phyloP scores from a whole-genome alignment of 2,888 invertebrate species.

The Nomada lathburiana region DNA sequence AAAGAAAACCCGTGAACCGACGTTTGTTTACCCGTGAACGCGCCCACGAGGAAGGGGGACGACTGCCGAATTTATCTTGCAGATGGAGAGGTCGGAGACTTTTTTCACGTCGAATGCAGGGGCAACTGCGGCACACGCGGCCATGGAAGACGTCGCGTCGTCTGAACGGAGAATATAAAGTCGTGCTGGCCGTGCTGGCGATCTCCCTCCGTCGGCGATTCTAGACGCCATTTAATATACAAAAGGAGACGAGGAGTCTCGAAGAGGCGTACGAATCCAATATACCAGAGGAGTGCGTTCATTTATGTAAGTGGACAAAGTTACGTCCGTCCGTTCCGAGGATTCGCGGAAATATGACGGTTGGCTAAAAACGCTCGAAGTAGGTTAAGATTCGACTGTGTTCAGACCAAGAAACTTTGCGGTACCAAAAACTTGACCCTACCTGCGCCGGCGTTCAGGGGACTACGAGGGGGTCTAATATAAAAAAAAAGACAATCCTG shows the following conservation, averaged over 20 bases:
- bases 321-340: neutral
- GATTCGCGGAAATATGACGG: neutral
- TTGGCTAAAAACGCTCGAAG: constrained; percentile 1
- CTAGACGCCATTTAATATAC: neutral
- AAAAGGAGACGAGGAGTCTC: neutral
- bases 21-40: constrained; percentile 37
- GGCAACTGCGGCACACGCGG: neutral
- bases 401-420: neutral
- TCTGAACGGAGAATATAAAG: neutral
- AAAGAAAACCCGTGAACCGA: constrained; percentile 2
- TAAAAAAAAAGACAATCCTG: neutral
- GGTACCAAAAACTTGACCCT: too few species aligned
- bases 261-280: neutral
- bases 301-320: neutral
- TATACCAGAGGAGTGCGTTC: too few species aligned
- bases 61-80: constrained; percentile 18
- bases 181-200: too few species aligned
- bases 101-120: neutral
- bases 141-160: neutral
- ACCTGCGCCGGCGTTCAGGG: too few species aligned
- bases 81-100: neutral
- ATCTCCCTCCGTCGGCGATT: neutral
- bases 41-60: neutral
- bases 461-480: too few species aligned
- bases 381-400: constrained; percentile 6